phyloP scores from a whole-genome alignment of 2,797 vertebrate genomes.

The Brotula barbata region DNA sequence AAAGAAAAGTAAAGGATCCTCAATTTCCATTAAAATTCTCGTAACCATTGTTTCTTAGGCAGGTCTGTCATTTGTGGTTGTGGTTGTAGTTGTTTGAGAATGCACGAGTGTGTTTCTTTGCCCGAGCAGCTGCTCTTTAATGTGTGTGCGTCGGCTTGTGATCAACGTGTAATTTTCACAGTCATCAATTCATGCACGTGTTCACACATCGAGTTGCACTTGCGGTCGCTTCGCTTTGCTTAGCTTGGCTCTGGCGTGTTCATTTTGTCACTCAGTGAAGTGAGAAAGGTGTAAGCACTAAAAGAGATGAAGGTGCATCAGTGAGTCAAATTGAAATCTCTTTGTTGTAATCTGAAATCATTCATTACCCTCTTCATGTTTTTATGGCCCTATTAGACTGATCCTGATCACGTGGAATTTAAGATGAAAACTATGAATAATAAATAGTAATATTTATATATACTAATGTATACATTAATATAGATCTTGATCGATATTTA shows the following conservation, averaged over 20 bases:
- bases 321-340: slow-evolving; percentile 18
- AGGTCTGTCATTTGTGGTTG: no score
- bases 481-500: no score
- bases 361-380: slow-evolving; percentile 39
- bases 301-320: slow-evolving; percentile 8
- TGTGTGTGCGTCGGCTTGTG: not conserved
- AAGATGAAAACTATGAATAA: slow-evolving; percentile 27
- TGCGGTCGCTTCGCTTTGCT: slow-evolving; percentile 3
- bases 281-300: slow-evolving; percentile 33
- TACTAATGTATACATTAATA: slow-evolving; percentile 21
- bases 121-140: not conserved
- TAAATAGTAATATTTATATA: slow-evolving; percentile 12
- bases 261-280: slow-evolving; percentile 23
- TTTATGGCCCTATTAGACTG: slow-evolving; percentile 40
- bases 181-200: not conserved
- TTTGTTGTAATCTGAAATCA: slow-evolving; percentile 32
- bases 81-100: no score
- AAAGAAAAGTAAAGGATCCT: no score
- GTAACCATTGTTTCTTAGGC: no score
- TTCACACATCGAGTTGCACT: no score
- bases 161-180: no score
- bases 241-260: slow-evolving; percentile 9
- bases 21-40: no score
- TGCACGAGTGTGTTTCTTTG: no score
- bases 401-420: slow-evolving; percentile 24